Evolutionary conservation across 2,888 invertebrate species (phyloP).

Genomic region (Pyrrhia umbra): DNA sequence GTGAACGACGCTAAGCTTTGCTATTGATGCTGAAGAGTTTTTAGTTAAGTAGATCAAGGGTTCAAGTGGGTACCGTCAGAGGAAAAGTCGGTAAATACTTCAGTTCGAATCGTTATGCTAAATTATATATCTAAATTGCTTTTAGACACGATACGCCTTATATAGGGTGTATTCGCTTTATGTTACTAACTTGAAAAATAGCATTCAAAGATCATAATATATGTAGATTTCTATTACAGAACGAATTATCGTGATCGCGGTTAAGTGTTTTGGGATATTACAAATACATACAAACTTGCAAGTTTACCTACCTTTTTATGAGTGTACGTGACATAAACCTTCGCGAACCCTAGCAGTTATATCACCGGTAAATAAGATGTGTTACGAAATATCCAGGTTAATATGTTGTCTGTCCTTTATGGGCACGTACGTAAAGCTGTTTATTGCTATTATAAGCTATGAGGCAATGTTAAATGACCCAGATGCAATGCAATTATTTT

Average conservation of each 20-base stretch:
- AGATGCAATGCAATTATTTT: background rate
- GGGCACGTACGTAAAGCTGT: background rate
- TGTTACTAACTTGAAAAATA: too few relatives aligned
- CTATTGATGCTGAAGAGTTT: constrained; percentile 28
- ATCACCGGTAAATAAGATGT: background rate
- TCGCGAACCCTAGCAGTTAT: background rate
- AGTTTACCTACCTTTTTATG: too few relatives aligned
- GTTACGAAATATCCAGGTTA: background rate
- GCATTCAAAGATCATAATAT: too few relatives aligned
- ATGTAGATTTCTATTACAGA: too few relatives aligned
- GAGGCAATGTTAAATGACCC: background rate
- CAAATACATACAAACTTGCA: background rate
- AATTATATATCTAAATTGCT: too few relatives aligned
- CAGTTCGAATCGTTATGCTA: too few relatives aligned
- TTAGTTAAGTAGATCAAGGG: constrained; percentile 30
- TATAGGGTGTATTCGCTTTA: too few relatives aligned
- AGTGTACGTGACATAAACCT: background rate
- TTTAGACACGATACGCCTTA: too few relatives aligned
- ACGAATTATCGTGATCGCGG: too few relatives aligned
- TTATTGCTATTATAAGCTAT: background rate
- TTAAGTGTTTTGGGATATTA: background rate
- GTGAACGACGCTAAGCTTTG: constrained; percentile 26
- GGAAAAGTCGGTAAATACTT: too few relatives aligned
- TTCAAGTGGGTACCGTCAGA: constrained; percentile 8
- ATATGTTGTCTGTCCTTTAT: background rate